A percentile compares a stretch with the other conserved stretches of the same genome.
phyloP scores from a whole-genome alignment of 2,797 vertebrate species.

The Sus cebifrons region DNA sequence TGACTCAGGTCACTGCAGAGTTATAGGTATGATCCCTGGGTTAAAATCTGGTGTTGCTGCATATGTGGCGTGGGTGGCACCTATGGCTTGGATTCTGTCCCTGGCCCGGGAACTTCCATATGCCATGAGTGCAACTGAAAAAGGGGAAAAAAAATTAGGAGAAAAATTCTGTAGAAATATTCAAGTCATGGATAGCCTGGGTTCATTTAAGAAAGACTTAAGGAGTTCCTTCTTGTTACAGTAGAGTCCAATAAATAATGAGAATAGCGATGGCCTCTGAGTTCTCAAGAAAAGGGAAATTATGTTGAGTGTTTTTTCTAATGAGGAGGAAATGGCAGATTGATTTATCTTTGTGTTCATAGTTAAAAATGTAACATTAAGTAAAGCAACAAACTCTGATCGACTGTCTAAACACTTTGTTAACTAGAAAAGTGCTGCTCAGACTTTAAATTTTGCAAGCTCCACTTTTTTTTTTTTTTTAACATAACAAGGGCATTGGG shows the following conservation, averaged over 20 bases:
- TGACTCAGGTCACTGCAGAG: too few species aligned
- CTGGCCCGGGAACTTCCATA: too few species aligned
- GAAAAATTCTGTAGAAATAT: neutral
- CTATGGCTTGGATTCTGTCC: too few species aligned
- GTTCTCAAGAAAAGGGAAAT: constrained; percentile 24
- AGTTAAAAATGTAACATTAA: neutral
- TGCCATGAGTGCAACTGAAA: too few species aligned
- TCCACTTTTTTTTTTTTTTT: neutral
- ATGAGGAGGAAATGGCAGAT: neutral
- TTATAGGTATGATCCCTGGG: too few species aligned
- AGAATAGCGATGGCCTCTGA: neutral
- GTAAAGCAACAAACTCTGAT: neutral
- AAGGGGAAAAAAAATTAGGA: too few species aligned
- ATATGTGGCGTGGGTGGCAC: too few species aligned
- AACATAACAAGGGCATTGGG: neutral
- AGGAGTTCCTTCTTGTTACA: neutral
- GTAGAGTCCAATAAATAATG: neutral
- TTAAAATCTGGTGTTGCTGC: too few species aligned
- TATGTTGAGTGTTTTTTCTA: neutral
- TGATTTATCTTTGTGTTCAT: neutral
- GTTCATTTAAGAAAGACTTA: neutral
- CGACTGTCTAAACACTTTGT: neutral
- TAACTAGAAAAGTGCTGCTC: neutral
- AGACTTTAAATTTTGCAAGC: neutral
- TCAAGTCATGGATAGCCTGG: neutral